Evolutionary conservation across 2,113 vertebrate genomes (phyloP).

Genomic region (Sorex fumeus): DNA sequence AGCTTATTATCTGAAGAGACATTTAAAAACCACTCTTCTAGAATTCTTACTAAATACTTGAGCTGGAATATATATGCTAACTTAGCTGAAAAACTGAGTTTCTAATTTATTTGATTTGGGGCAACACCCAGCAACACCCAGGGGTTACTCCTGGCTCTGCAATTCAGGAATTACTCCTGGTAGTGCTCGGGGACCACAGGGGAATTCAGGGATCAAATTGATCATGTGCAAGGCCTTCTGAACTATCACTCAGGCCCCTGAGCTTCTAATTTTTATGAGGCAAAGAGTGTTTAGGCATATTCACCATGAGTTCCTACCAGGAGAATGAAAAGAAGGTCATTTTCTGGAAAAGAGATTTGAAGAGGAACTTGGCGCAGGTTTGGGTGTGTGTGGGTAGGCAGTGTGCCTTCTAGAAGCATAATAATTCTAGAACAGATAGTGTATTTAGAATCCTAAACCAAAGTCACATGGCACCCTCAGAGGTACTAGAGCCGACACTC

Average conservation of each 20-base stretch:
- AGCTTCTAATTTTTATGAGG: constrained; percentile 19
- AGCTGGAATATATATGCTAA: background rate
- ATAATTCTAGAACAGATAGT: background rate
- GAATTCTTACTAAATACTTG: constrained; percentile 29
- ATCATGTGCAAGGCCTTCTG: too few relatives aligned
- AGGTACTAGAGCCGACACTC: background rate
- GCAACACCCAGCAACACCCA: too few relatives aligned
- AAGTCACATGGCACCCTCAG: background rate
- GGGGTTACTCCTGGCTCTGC: too few relatives aligned
- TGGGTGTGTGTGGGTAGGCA: background rate
- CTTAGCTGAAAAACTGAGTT: background rate
- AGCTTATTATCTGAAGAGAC: constrained; percentile 32
- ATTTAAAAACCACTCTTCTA: constrained; percentile 39
- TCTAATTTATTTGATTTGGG: background rate
- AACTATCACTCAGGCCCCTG: too few relatives aligned
- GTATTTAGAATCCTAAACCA: background rate
- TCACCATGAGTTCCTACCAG: background rate
- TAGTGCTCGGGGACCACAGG: too few relatives aligned
- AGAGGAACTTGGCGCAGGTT: background rate
- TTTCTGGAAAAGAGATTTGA: constrained; percentile 9
- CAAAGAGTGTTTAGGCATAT: background rate
- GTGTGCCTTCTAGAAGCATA: background rate
- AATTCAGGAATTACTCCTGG: too few relatives aligned
- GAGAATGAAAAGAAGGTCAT: background rate
- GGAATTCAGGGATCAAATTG: too few relatives aligned